A percentile compares a stretch with the other conserved stretches of the same genome.
phyloP scores from a whole-genome alignment of 1,140 invertebrate species.

The Drosophila mojavensis region DNA sequence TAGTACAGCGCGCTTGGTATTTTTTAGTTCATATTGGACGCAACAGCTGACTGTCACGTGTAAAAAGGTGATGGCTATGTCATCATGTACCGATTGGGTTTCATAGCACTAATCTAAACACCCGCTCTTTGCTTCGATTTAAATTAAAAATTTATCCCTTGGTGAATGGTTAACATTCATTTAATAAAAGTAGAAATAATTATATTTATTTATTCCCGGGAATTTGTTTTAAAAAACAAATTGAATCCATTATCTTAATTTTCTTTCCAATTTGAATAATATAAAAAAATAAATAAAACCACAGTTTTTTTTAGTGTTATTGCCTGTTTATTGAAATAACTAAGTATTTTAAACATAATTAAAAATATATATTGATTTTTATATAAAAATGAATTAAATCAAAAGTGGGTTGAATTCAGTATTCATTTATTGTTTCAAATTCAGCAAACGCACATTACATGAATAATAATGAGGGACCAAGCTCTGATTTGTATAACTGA shows the following conservation, averaged over 20 bases:
- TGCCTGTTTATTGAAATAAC: conserved; percentile 32
- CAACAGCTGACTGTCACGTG: conserved; percentile 41
- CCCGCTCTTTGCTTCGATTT: background rate
- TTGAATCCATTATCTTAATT: too few relatives aligned
- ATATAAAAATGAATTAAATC: conserved; percentile 12
- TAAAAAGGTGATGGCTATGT: background rate
- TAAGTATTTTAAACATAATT: conserved; percentile 18
- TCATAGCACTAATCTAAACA: background rate
- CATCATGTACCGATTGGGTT: background rate
- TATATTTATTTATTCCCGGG: too few relatives aligned
- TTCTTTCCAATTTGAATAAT: too few relatives aligned
- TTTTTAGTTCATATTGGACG: conserved; percentile 27
- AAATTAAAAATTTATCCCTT: background rate
- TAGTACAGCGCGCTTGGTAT: conserved; percentile 40
- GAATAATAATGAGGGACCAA: conserved; percentile 27
- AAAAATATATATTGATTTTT: conserved; percentile 1
- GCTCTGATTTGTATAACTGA: conserved; percentile 36
- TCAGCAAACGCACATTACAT: conserved; percentile 48
- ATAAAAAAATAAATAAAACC: background rate
- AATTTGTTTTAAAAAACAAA: too few relatives aligned
- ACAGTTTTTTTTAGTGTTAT: background rate
- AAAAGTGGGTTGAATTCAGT: conserved; percentile 40
- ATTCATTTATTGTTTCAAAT: conserved; percentile 55
- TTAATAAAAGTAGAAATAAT: too few relatives aligned
- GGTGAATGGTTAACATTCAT: too few relatives aligned